Evolutionary conservation across 2,113 vertebrate genomes (phyloP).

Genomic region (Elanoides forficatus): DNA sequence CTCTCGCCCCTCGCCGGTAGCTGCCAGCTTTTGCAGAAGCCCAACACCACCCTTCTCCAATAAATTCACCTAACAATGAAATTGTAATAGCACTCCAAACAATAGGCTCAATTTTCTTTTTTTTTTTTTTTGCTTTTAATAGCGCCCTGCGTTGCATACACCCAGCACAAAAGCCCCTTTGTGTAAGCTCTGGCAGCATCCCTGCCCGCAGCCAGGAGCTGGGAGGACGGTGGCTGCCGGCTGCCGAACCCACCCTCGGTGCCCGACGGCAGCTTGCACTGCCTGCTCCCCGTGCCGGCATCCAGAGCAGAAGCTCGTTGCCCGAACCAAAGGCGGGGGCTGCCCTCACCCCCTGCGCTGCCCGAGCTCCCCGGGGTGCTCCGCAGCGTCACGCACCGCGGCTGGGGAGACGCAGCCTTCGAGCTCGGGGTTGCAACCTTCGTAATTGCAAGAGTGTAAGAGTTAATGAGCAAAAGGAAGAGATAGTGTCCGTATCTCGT

Average conservation of each 20-base stretch:
- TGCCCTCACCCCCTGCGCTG: not conserved
- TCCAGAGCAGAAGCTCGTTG: not conserved
- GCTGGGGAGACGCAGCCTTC: not conserved
- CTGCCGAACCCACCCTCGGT: not conserved
- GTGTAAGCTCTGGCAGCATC: not conserved
- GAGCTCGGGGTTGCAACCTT: not conserved
- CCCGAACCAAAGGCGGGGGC: not conserved
- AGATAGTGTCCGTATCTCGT: not conserved
- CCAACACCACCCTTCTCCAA: not conserved
- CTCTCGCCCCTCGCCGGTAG: not conserved
- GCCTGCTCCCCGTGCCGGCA: not conserved
- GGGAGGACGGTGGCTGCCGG: not conserved
- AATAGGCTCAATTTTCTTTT: not conserved
- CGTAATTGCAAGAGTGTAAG: not conserved
- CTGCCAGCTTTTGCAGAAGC: not conserved
- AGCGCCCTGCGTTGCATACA: not conserved
- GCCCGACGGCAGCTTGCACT: not conserved
- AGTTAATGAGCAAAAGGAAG: not conserved
- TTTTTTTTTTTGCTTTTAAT: not conserved
- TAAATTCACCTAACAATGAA: not conserved
- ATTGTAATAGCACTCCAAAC: not conserved
- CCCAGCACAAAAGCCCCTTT: not conserved
- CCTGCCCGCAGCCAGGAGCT: not conserved
- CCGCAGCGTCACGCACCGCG: not conserved
- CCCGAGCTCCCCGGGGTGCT: not conserved